Percentiles rank a stretch among this genome's conserved stretches.
Conservation (phyloP, 2,797 vertebrate species). For the Sitta carolinensis region DNA sequence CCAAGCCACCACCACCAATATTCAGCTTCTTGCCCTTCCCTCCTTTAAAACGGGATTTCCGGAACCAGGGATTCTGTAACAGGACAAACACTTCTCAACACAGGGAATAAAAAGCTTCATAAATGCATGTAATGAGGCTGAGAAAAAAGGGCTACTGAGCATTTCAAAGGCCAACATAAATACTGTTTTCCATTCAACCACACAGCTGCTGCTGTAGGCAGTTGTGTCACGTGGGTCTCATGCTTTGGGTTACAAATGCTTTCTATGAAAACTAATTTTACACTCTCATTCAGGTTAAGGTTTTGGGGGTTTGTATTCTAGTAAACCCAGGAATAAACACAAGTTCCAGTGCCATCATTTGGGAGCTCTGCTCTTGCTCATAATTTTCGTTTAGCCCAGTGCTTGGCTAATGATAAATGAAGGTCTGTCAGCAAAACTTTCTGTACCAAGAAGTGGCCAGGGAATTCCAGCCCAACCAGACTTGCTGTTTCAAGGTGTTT, state of each 20-base stretch:
- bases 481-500: background rate
- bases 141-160: background rate
- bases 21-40: conserved; percentile 96
- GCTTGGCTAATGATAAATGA: background rate
- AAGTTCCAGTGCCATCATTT: background rate
- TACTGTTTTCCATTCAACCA: background rate
- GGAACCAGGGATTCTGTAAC: conserved; percentile 93
- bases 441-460: background rate
- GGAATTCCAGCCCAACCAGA: background rate
- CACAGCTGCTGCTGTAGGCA: background rate
- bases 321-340: background rate
- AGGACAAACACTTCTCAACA: background rate
- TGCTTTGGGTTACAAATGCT: background rate
- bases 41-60: conserved; percentile 95
- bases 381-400: background rate
- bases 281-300: background rate
- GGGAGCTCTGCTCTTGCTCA: background rate
- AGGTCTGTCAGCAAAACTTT: background rate
- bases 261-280: background rate
- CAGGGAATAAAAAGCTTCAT: background rate
- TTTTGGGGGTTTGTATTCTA: background rate
- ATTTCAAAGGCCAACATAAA: background rate
- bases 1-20: conserved; percentile 94
- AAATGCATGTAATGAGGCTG: background rate
- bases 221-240: background rate